Evolutionary conservation across 2,888 invertebrate genomes (phyloP).

Genomic region (Pycnomerus fuliginosus): DNA sequence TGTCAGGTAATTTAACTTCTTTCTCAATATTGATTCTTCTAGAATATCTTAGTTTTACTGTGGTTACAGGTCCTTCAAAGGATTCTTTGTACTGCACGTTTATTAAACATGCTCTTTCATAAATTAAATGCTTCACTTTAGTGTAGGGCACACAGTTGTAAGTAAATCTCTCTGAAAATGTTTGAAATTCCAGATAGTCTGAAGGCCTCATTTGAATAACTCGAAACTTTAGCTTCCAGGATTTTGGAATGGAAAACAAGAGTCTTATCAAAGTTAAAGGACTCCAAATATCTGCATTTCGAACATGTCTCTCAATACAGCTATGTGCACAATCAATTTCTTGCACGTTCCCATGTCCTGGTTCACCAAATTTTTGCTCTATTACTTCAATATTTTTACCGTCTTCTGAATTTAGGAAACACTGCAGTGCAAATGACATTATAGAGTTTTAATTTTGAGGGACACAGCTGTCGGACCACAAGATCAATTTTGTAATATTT

Average conservation of each 20-base stretch:
- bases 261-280: conserved; percentile 17
- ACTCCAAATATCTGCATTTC: conserved; percentile 14
- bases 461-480: conserved; percentile 28
- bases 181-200: background rate
- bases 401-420: conserved; percentile 12
- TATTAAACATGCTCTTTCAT: background rate
- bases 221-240: background rate
- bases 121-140: background rate
- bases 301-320: conserved; percentile 17
- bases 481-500: conserved; percentile 9
- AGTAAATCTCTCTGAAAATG: background rate
- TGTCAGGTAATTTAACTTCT: no score
- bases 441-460: conserved; percentile 4
- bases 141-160: background rate
- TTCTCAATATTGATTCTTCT: no score
- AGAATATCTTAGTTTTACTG: no score
- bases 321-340: conserved; percentile 23
- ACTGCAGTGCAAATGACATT: conserved; percentile 19
- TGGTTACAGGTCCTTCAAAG: no score
- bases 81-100: no score
- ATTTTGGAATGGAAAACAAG: conserved; percentile 5
- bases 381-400: conserved; percentile 9
- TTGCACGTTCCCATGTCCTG: conserved; percentile 27
- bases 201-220: background rate
- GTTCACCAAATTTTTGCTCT: conserved; percentile 21